These are phyloP conservation scores for Cosmopolites sordidus DNA, from an alignment of 2,888 invertebrate species.

Conservation along the genomic window DNA sequence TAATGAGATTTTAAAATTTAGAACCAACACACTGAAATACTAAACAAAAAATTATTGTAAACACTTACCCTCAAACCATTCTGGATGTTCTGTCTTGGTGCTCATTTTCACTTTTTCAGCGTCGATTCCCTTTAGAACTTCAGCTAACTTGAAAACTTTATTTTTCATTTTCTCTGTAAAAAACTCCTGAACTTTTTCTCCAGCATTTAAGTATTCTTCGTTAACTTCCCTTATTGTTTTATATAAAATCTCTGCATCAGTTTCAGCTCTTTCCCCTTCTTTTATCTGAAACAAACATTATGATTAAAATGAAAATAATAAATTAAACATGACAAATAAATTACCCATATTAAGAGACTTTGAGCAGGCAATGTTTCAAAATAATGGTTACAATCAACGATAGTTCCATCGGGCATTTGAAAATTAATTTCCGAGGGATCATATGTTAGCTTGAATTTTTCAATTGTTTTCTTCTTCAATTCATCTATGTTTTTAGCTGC, in stretches of 20 bases:
- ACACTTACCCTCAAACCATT: conserved; percentile 72
- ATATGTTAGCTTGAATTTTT: conserved; percentile 51
- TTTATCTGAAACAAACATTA: conserved; percentile 53
- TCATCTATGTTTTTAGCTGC: conserved; percentile 64
- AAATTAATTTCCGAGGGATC: conserved; percentile 40
- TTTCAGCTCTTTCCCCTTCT: conserved; percentile 45
- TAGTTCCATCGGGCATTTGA: conserved; percentile 60
- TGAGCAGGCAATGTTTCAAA: conserved; percentile 70
- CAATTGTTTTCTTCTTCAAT: conserved; percentile 63
- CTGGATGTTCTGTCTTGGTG: conserved; percentile 63
- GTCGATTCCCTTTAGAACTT: conserved; percentile 49
- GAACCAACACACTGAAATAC: too few species aligned
- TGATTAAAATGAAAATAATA: neutral
- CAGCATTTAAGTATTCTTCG: conserved; percentile 65
- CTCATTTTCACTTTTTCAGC: conserved; percentile 54
- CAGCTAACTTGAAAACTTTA: conserved; percentile 52
- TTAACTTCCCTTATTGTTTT: conserved; percentile 65
- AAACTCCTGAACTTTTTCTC: conserved; percentile 68
- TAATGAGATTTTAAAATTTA: too few species aligned
- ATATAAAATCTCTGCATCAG: conserved; percentile 68
- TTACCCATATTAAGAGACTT: conserved; percentile 62
- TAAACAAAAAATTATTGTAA: too few species aligned
- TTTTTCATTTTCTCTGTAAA: conserved; percentile 63
- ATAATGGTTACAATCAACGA: conserved; percentile 72
- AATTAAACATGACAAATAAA: neutral